A percentile compares a stretch with the other conserved stretches of the same genome.
These are phyloP conservation scores for Hybognathus amarus DNA, from an alignment of 2,797 vertebrate species.

Conservation along the genomic window DNA sequence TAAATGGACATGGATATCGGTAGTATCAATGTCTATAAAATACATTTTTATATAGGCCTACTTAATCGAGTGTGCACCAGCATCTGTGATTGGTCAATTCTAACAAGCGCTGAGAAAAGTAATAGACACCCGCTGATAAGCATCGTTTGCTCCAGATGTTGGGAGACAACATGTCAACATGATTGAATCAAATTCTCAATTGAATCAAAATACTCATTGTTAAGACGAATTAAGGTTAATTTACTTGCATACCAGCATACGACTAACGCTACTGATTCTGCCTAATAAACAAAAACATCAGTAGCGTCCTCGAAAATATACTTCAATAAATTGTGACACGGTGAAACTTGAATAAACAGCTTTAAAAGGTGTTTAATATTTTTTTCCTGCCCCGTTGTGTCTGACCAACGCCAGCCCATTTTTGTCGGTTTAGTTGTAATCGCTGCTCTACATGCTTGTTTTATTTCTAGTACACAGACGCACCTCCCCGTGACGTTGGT, in stretches of 20 bases:
- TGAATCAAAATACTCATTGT: not conserved
- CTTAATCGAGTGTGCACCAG: not conserved
- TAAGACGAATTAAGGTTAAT: not conserved
- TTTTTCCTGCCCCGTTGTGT: too few relatives aligned
- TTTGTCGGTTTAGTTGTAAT: accelerated
- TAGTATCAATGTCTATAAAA: not conserved
- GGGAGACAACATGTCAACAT: not conserved
- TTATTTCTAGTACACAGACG: conserved; percentile 39
- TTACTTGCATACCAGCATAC: not conserved
- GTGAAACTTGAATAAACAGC: not conserved
- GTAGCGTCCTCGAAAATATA: too few relatives aligned
- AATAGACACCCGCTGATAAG: not conserved
- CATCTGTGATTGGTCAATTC: not conserved
- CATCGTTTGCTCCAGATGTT: too few relatives aligned
- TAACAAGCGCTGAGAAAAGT: not conserved
- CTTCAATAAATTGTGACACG: not conserved
- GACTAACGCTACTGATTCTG: not conserved
- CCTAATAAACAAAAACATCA: not conserved
- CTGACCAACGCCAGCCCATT: not conserved
- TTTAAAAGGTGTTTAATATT: too few relatives aligned
- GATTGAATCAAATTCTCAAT: too few relatives aligned
- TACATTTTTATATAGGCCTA: not conserved
- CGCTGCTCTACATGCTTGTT: not conserved
- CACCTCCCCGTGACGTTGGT: conserved; percentile 57
- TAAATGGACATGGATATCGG: not conserved